These are phyloP conservation scores for Gryon sp. DNA, from an alignment of 1,140 invertebrate species.

Conservation along the genomic window DNA sequence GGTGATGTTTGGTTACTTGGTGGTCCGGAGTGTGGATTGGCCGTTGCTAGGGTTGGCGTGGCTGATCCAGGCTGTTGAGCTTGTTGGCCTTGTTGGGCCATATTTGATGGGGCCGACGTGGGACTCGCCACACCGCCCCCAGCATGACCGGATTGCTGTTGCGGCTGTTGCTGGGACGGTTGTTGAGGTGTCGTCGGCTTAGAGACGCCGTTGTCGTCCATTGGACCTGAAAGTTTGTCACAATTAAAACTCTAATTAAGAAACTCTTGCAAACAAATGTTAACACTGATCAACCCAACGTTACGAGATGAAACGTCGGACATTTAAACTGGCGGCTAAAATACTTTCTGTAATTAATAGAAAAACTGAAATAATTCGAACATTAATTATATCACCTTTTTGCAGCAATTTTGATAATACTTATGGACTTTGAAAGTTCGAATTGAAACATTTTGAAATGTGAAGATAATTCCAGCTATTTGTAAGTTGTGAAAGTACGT, in stretches of 20 bases:
- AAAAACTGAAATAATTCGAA: no score
- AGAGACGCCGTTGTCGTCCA: conserved; percentile 67
- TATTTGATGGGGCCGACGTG: conserved; percentile 57
- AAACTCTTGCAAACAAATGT: no score
- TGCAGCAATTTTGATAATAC: no score
- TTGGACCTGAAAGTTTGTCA: conserved; percentile 67
- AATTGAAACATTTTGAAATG: no score
- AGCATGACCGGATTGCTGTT: conserved; percentile 59
- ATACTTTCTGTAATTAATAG: no score
- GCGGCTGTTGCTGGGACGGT: conserved; percentile 62
- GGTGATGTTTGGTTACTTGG: conserved; percentile 80
- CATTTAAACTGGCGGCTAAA: no score
- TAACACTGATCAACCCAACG: no score
- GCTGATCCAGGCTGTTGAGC: conserved; percentile 61
- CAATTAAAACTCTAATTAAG: neutral
- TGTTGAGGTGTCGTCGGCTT: conserved; percentile 74
- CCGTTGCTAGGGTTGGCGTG: conserved; percentile 70
- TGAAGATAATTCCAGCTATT: no score
- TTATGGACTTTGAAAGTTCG: no score
- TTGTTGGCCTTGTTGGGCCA: conserved; percentile 66
- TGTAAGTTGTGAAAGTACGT: no score
- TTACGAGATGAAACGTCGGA: no score
- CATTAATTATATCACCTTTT: no score
- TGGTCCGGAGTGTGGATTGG: conserved; percentile 72
- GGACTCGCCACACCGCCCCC: conserved; percentile 58